phyloP scores from a whole-genome alignment of 2,888 invertebrate genomes.

The Luffia ferchaultella region DNA sequence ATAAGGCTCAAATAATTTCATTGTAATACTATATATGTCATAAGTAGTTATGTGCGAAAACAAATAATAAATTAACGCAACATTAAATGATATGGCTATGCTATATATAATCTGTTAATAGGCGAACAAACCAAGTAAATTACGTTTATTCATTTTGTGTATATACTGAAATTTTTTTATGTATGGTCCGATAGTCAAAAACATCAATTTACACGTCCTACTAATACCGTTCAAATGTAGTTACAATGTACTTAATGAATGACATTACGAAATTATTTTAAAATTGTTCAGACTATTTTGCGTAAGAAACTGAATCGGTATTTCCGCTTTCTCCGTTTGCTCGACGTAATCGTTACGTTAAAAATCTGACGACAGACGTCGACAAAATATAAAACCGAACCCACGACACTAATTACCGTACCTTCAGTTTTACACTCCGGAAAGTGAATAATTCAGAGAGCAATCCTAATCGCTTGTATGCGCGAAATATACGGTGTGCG shows the following conservation, averaged over 20 bases:
- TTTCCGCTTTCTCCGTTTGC: neutral
- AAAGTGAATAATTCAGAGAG: too few species aligned
- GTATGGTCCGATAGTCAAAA: neutral
- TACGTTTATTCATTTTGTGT: neutral
- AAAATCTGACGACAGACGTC: too few species aligned
- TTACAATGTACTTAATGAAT: neutral
- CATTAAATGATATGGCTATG: neutral
- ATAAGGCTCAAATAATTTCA: too few species aligned
- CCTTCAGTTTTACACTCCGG: too few species aligned
- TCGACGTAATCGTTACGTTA: neutral
- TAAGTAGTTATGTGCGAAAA: neutral
- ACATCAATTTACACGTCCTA: neutral
- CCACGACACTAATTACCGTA: too few species aligned
- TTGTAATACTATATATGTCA: neutral
- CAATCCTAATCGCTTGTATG: too few species aligned
- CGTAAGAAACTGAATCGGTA: neutral
- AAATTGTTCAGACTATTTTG: neutral
- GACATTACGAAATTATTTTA: neutral
- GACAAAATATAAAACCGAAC: too few species aligned
- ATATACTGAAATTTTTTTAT: neutral
- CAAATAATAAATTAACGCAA: neutral
- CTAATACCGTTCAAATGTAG: neutral
- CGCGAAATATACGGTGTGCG: too few species aligned
- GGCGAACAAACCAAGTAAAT: neutral
- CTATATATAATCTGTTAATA: neutral